These are phyloP conservation scores for Nicator chloris DNA, from an alignment of 2,113 vertebrate genomes.

Conservation along the genomic window DNA sequence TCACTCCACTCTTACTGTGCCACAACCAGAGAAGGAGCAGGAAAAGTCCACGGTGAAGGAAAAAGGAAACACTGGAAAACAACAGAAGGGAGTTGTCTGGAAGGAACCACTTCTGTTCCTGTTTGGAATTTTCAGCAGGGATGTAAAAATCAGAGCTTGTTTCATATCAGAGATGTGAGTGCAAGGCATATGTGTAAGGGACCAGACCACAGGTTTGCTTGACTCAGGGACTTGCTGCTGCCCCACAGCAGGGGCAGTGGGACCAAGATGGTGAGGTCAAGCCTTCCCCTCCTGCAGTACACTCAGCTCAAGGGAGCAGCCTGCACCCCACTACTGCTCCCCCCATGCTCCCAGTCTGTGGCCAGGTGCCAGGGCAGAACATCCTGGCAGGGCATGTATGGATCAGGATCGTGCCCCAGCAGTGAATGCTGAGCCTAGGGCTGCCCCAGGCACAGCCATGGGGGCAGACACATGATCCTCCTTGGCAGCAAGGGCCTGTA, in stretches of 20 bases:
- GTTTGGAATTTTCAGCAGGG: not conserved
- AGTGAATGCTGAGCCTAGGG: accelerated
- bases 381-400: accelerated
- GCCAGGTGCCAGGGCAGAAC: too few relatives aligned
- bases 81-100: not conserved
- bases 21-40: not conserved
- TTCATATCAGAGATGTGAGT: not conserved
- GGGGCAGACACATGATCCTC: not conserved
- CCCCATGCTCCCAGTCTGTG: accelerated
- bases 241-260: accelerated
- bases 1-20: not conserved
- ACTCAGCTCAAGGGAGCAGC: accelerated
- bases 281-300: not conserved
- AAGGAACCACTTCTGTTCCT: not conserved
- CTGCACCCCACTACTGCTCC: not conserved
- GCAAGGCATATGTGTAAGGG: accelerated
- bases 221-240: not conserved
- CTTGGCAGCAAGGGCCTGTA: not conserved
- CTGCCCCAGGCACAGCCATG: accelerated
- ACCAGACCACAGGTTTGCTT: not conserved
- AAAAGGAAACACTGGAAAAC: not conserved
- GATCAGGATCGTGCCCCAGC: accelerated
- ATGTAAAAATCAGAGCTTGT: not conserved
- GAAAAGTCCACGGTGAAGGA: not conserved
- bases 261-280: not conserved